Evolutionary conservation across 1,140 invertebrate species (phyloP).

Genomic region (Drosophila arizonae): DNA sequence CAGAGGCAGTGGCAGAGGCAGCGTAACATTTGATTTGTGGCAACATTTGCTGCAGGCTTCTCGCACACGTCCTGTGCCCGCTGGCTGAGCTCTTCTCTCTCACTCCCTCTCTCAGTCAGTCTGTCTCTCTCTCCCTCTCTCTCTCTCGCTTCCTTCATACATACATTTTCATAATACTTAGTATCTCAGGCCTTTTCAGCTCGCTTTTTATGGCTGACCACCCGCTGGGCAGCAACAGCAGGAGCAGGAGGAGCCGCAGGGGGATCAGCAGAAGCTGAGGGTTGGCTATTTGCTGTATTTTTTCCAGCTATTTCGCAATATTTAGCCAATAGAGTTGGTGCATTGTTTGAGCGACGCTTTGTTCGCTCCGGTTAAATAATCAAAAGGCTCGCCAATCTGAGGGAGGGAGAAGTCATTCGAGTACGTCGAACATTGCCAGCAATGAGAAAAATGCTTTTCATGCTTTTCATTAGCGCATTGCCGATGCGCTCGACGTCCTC

Average conservation of each 20-base stretch:
- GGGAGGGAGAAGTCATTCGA: neutral
- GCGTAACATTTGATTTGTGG: slow-evolving; percentile 55
- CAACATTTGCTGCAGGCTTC: slow-evolving; percentile 50
- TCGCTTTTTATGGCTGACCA: slow-evolving; percentile 43
- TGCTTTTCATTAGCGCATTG: slow-evolving; percentile 71
- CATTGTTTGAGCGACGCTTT: slow-evolving; percentile 70
- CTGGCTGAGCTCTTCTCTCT: neutral
- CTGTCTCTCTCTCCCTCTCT: neutral
- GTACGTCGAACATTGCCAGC: neutral
- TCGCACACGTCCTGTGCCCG: neutral
- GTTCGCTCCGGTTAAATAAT: slow-evolving; percentile 53
- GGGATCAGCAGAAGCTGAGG: neutral
- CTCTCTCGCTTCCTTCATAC: neutral
- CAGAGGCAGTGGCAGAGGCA: neutral
- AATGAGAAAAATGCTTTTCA: slow-evolving; percentile 18
- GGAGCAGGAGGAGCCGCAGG: neutral
- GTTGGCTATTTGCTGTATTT: slow-evolving; percentile 1
- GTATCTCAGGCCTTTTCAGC: neutral
- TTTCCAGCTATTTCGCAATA: slow-evolving; percentile 55
- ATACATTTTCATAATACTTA: slow-evolving; percentile 9
- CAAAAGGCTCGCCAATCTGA: slow-evolving; percentile 22
- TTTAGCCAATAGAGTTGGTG: slow-evolving; percentile 73
- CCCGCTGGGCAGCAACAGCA: slow-evolving; percentile 7
- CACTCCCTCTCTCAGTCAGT: too few relatives aligned
- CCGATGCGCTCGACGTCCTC: slow-evolving; percentile 34